Percentiles rank a stretch among this genome's conserved stretches.
Conservation (phyloP, 1,140 invertebrate species). For the Atta colombica region DNA sequence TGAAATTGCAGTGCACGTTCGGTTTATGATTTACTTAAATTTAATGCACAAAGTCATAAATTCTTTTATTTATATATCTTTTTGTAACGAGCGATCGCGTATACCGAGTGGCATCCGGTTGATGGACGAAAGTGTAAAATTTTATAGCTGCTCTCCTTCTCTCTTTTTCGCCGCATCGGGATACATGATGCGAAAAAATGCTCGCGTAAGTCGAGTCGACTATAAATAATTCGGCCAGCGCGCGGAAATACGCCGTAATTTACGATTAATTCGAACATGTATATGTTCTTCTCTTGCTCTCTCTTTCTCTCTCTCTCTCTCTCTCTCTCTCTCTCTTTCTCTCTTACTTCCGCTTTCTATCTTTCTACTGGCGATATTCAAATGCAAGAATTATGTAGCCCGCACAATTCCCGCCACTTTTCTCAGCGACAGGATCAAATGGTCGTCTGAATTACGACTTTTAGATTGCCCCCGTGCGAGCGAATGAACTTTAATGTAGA, state of each 20-base stretch:
- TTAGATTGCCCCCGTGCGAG: conserved; percentile 64
- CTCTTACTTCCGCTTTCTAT: conserved; percentile 5
- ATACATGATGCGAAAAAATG: conserved; percentile 23
- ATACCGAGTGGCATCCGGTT: conserved; percentile 5
- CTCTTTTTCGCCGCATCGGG: conserved; percentile 5
- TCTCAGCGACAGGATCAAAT: conserved; percentile 60
- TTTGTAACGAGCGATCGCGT: conserved; percentile 16
- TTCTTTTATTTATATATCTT: conserved; percentile 30
- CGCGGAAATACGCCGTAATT: conserved; percentile 31
- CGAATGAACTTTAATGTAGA: conserved; percentile 12
- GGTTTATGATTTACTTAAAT: conserved; percentile 40
- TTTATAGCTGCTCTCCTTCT: conserved; percentile 25
- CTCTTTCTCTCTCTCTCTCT: neutral
- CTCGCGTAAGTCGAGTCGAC: conserved; percentile 28
- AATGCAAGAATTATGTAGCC: conserved; percentile 59
- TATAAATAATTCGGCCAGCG: conserved; percentile 37
- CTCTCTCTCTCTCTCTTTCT: too few species aligned
- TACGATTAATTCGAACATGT: conserved; percentile 50
- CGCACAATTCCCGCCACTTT: conserved; percentile 58
- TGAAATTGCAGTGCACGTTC: conserved; percentile 6
- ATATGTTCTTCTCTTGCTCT: neutral
- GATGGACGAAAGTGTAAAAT: conserved; percentile 40
- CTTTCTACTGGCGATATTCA: conserved; percentile 20
- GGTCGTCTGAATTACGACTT: conserved; percentile 66
- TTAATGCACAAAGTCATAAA: conserved; percentile 37